phyloP scores from a whole-genome alignment of 2,888 invertebrate genomes.

The Cheiracanthium punctorium region DNA sequence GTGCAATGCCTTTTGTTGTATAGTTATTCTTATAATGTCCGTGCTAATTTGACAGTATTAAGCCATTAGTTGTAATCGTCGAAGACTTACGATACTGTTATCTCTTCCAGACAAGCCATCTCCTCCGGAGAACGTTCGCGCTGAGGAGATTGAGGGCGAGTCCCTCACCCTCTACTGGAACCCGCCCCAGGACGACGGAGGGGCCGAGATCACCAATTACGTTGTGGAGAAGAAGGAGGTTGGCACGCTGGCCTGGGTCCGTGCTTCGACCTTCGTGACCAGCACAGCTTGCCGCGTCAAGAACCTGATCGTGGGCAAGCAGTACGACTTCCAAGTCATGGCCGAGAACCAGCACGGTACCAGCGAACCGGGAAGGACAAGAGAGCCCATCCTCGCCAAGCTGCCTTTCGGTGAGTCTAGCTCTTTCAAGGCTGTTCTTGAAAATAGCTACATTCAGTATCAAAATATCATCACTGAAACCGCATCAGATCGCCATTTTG shows the following conservation, averaged over 20 bases:
- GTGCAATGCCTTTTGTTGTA: too few relatives aligned
- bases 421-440: too few relatives aligned
- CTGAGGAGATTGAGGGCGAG: slow-evolving; percentile 96
- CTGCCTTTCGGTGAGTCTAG: slow-evolving; percentile 88
- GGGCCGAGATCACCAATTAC: slow-evolving; percentile 95
- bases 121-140: slow-evolving; percentile 92
- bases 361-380: slow-evolving; percentile 91
- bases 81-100: too few relatives aligned
- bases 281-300: slow-evolving; percentile 92
- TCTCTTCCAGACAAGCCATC: slow-evolving; percentile 84
- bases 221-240: slow-evolving; percentile 95
- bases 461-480: too few relatives aligned
- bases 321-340: slow-evolving; percentile 98
- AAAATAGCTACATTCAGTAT: too few relatives aligned
- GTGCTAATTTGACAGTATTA: too few relatives aligned
- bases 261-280: slow-evolving; percentile 91
- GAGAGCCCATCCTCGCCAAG: slow-evolving; percentile 93
- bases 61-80: too few relatives aligned
- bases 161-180: slow-evolving; percentile 95
- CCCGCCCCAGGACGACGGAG: slow-evolving; percentile 97
- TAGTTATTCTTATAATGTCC: too few relatives aligned
- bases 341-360: slow-evolving; percentile 99
- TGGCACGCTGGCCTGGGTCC: slow-evolving; percentile 87
- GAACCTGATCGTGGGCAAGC: slow-evolving; percentile 91
- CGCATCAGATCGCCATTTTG: too few relatives aligned